Percentiles rank a stretch among this genome's conserved stretches.
Evolutionary conservation across 2,888 invertebrate species (phyloP).

Genomic region (Drosophila tanythrix): DNA sequence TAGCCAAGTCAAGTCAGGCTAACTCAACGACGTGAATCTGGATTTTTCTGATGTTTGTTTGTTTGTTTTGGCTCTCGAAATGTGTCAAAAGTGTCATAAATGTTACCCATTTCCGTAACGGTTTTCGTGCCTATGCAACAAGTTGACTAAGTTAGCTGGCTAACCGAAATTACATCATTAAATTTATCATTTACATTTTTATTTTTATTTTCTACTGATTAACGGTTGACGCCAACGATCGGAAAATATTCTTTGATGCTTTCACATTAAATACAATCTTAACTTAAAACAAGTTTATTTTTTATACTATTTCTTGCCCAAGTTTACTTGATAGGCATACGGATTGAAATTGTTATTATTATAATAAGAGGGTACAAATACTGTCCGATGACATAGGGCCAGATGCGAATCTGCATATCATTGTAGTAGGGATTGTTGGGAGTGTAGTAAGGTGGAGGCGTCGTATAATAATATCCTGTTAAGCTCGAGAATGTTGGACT

Average conservation of each 20-base stretch:
- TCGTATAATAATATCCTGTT: conserved; percentile 55
- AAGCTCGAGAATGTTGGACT: conserved; percentile 75
- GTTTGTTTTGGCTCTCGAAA: conserved; percentile 18
- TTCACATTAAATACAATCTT: neutral
- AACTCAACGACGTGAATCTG: conserved; percentile 47
- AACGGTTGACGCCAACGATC: conserved; percentile 6
- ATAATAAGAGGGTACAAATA: conserved; percentile 69
- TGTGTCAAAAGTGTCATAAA: conserved; percentile 52
- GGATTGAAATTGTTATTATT: conserved; percentile 67
- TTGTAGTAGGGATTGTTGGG: conserved; percentile 50
- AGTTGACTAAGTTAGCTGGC: neutral
- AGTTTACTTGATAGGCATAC: conserved; percentile 58
- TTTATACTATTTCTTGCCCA: conserved; percentile 61
- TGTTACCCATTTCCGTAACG: conserved; percentile 54
- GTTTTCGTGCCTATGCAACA: conserved; percentile 40
- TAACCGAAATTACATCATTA: conserved; percentile 51
- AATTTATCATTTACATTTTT: conserved; percentile 56
- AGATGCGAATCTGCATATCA: conserved; percentile 62
- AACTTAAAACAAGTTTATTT: neutral
- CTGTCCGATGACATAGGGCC: conserved; percentile 77
- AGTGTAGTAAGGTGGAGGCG: conserved; percentile 59
- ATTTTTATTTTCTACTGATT: conserved; percentile 31
- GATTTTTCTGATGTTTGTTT: conserved; percentile 22
- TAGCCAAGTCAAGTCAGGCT: conserved; percentile 9
- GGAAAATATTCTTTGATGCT: neutral